A percentile compares a stretch with the other conserved stretches of the same genome.
Evolutionary conservation across 2,113 vertebrate species (phyloP).

Genomic region (Taurulus bubalis): DNA sequence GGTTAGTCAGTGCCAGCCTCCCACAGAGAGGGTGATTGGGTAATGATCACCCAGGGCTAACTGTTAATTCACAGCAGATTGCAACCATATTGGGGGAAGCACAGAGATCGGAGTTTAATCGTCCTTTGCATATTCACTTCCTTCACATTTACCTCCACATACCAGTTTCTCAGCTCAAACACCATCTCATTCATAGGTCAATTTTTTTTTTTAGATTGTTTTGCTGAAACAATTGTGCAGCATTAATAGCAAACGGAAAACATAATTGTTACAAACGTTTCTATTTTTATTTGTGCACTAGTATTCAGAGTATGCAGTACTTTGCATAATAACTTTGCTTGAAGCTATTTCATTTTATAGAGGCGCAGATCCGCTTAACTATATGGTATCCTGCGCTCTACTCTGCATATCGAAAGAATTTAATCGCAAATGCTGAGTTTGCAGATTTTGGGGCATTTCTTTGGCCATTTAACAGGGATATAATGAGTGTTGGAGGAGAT

Average conservation of each 20-base stretch:
- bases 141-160: slow-evolving; percentile 62
- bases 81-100: slow-evolving; percentile 68
- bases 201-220: slow-evolving; percentile 27
- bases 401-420: slow-evolving; percentile 14
- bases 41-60: slow-evolving; percentile 81
- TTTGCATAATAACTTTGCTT: slow-evolving; percentile 24
- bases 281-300: background rate
- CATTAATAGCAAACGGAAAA: slow-evolving; percentile 24
- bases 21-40: slow-evolving; percentile 61
- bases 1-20: slow-evolving; percentile 62
- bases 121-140: slow-evolving; percentile 68
- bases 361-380: background rate
- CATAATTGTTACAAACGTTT: slow-evolving; percentile 13
- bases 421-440: slow-evolving; percentile 13
- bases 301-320: slow-evolving; percentile 7
- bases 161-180: slow-evolving; percentile 32
- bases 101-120: slow-evolving; percentile 75
- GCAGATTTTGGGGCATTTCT: slow-evolving; percentile 15
- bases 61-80: slow-evolving; percentile 79
- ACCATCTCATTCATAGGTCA: slow-evolving; percentile 34
- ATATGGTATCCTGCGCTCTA: slow-evolving; percentile 1
- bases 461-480: background rate
- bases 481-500: background rate
- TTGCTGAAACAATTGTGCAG: slow-evolving; percentile 12
- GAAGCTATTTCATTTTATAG: slow-evolving; percentile 6